Evolutionary conservation across 2,113 vertebrate species (phyloP).

Genomic region (Antechinus stuartii): DNA sequence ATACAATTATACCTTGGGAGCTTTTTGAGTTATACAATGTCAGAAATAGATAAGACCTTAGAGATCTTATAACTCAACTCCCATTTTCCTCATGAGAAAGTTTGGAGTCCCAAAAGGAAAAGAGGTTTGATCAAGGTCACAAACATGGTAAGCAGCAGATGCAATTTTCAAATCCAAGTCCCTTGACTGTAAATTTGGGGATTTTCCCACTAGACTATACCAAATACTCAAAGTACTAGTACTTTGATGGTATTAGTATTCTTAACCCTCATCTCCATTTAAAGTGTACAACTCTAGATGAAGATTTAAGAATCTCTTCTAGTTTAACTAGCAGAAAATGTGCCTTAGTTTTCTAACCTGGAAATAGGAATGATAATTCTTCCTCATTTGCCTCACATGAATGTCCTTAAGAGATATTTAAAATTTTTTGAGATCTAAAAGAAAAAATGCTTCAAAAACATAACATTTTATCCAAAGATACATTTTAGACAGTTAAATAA

Average conservation of each 20-base stretch:
- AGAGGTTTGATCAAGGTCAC: background rate
- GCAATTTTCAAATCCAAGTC: background rate
- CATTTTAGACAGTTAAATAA: constrained; percentile 47
- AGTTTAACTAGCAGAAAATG: constrained; percentile 30
- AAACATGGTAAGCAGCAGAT: background rate
- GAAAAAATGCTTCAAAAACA: constrained; percentile 50
- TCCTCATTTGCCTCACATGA: background rate
- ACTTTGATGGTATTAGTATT: background rate
- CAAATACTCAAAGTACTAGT: background rate
- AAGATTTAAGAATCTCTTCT: constrained; percentile 52
- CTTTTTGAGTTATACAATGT: background rate
- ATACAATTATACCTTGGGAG: background rate
- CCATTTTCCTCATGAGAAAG: background rate
- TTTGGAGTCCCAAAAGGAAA: background rate
- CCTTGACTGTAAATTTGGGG: background rate
- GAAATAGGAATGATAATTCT: constrained; percentile 9
- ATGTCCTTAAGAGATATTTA: constrained; percentile 16
- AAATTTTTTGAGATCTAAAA: constrained; percentile 47
- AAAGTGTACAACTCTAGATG: constrained; percentile 24
- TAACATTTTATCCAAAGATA: constrained; percentile 44
- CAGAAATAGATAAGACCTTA: background rate
- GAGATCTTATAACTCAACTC: background rate
- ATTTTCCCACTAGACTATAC: background rate
- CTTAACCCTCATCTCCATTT: background rate
- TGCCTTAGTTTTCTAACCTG: constrained; percentile 6